Conservation (phyloP, 2,888 invertebrate species). For the Tipula helvola region DNA sequence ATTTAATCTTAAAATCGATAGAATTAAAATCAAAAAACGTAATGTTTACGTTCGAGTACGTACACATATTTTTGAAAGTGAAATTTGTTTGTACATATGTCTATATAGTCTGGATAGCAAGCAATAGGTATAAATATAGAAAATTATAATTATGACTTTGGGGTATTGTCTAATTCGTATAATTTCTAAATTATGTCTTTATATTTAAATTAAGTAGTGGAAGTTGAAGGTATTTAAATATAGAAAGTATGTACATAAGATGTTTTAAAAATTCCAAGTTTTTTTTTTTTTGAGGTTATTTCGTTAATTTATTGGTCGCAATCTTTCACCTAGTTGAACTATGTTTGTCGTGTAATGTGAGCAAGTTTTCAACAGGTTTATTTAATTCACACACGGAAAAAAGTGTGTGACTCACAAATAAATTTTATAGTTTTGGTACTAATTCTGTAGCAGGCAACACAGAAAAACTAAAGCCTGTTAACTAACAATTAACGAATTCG, state of each 20-base stretch:
- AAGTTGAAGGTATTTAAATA: neutral
- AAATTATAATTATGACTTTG: neutral
- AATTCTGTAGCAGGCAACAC: too few relatives aligned
- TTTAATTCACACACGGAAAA: too few relatives aligned
- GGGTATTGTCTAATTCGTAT: neutral
- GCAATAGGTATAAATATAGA: neutral
- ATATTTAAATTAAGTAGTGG: neutral
- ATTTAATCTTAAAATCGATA: neutral
- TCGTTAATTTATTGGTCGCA: neutral
- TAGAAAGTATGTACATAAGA: neutral
- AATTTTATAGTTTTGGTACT: too few relatives aligned
- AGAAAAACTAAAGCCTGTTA: too few relatives aligned
- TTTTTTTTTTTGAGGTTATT: neutral
- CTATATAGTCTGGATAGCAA: neutral
- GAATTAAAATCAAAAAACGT: neutral
- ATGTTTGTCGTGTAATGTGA: neutral
- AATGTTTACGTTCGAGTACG: neutral
- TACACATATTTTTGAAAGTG: neutral
- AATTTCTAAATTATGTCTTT: neutral
- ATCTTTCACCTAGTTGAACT: neutral
- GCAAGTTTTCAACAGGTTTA: too few relatives aligned
- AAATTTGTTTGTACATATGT: neutral
- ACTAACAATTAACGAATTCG: too few relatives aligned
- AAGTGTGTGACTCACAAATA: too few relatives aligned
- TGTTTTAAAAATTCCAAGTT: neutral